Base-by-base conservation (phyloP, 1,140 invertebrate genomes). In the Trichomalopsis sarcophagae region DNA sequence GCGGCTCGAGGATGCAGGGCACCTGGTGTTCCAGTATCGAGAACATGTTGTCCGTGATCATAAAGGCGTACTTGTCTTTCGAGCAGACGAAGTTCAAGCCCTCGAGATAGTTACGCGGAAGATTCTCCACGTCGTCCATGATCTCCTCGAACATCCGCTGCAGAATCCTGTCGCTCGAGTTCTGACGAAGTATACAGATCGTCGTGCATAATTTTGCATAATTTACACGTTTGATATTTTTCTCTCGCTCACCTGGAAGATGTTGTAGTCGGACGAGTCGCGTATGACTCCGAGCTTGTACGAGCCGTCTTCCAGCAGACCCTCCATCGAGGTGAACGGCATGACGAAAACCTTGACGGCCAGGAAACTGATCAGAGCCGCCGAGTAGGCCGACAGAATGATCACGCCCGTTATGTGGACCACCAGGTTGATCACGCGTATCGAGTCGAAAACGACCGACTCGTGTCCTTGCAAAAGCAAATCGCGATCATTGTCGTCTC, bases 261-360 rank as follows among this genome's bases (percentile, higher is more conserved):
- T 90, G 75, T 86, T 89, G 80, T 87, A 92, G 55, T 93, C 92
- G 0, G 93, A 89, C 9, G 93, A 93, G 55, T 91, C 88, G 0
- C 76, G 79, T 44, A 93, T 55, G 13, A 93, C 91, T 0, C 88
- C 90, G 74, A 93, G 92, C 82, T 86, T 86, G 76, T 93, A 94
- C 2, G 90, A 91, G 1, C 89, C 90, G 81, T 94, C 92, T 13
- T 89, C 27, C 17, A 93, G 75, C 40, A 94, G 87, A 6, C 93
- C 93, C 13, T 91, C 89, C 91, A 94, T 93, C 5, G 92, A 92
- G 7, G 91, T 92, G 71, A 94, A 93, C 2, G 93, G 93, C 89
- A 93, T 91, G 0, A 87, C 44, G 23, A 92, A 91, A 2, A 90
- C 90, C 83, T 92, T 90, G 1, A 92, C 86, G 3, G 93, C 90